Evolutionary conservation across 2,888 invertebrate species (phyloP), one percentile per base, ranked within the genome.

Genomic region (Omphaloscelis lunosa): DNA sequence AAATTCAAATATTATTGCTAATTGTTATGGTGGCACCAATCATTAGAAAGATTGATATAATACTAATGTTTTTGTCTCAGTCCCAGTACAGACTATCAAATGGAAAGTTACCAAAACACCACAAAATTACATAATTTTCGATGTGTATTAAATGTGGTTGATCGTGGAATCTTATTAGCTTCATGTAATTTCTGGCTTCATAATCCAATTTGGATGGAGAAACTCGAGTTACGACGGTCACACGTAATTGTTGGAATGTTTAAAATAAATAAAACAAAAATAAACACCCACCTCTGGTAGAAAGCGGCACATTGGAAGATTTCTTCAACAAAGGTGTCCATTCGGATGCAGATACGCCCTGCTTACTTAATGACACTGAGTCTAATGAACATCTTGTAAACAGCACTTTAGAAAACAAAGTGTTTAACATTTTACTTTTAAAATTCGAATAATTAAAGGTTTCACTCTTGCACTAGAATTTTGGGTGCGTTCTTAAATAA

Each of bases 291-390:
- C 80, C 84, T 79, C 80, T 85, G 11, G 53, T 86, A 86, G 89
- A 88, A 88, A 88, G 89, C 79, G 89, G 86, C 78, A 78, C 86
- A 89, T 84, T 29, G 41, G 84, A 79, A 80, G 88, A 73, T 70
- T 88, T 89, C 77, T 82, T 83, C 80, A 95, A 88, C 81, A 95
- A 87, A 11, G 95, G 95, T 34, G 95, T 94, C 91, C 93, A 91
- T 92, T 95, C 95, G 56, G 93, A 91, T 77, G 91, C 88, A 88
- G 88, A 88, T 78, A 69, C 85, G 65, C 77, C 86, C 79, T 88
- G 89, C 84, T 91, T 93, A 86, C 86, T 81, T 79, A 88, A 85
- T 74, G 91, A 89, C 87, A 91, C 90, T 75, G 89, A 89, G 83
- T 86, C 84, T 84, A 90, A 88, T 75, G 83, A 84, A 78, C 86